phyloP scores from a whole-genome alignment of 2,797 vertebrate species.

The Sebastes minor region DNA sequence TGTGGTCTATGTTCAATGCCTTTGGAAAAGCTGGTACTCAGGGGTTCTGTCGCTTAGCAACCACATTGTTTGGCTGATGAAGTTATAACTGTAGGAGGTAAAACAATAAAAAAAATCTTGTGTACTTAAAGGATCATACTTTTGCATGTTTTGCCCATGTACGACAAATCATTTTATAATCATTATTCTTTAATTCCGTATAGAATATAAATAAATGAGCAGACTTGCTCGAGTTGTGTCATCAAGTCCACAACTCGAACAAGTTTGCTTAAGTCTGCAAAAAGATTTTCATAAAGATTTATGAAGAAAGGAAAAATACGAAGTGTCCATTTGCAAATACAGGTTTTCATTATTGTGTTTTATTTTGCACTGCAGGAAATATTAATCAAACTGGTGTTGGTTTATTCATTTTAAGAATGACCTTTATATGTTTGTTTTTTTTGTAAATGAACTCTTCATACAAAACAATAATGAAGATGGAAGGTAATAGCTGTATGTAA shows the following conservation, averaged over 20 bases:
- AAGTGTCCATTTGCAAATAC: background rate
- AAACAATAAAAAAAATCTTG: background rate
- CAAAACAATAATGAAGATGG: background rate
- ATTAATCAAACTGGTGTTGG: background rate
- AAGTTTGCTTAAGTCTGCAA: background rate
- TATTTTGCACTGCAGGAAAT: background rate
- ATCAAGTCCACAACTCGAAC: background rate
- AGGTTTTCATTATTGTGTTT: background rate
- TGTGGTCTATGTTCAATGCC: background rate
- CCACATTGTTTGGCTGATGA: slow-evolving; percentile 7
- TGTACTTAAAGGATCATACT: background rate
- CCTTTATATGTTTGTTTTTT: background rate
- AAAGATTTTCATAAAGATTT: background rate
- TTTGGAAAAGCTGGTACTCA: background rate
- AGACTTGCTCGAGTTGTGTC: background rate
- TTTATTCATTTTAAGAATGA: background rate
- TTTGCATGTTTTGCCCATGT: background rate
- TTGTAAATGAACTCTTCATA: background rate
- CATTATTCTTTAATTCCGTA: background rate
- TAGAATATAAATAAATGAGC: background rate
- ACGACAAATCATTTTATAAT: background rate
- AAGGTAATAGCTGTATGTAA: background rate
- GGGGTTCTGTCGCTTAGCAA: slow-evolving; percentile 34
- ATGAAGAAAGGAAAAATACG: no score
- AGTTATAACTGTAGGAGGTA: no score